These are phyloP conservation scores for Leiothrix lutea DNA, from an alignment of 2,113 vertebrate genomes.

Conservation along the genomic window DNA sequence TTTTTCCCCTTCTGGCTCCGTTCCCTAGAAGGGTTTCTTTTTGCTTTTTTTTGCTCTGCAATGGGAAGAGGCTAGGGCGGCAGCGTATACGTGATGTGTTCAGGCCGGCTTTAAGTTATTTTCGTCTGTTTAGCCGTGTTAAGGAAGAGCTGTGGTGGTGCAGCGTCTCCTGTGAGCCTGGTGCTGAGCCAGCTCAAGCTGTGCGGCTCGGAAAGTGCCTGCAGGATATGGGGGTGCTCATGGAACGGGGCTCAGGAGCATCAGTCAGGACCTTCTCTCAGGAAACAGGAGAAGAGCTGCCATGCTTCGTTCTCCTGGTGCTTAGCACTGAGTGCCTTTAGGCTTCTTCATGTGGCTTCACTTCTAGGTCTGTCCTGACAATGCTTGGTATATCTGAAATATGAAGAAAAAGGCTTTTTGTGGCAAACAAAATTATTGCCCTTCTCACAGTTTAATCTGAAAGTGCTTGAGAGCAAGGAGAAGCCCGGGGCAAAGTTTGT, in stretches of 20 bases:
- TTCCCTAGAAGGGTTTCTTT: neutral
- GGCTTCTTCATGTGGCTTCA: neutral
- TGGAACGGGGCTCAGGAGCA: rapidly evolving
- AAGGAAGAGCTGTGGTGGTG: neutral
- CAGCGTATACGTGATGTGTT: neutral
- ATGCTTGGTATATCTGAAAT: neutral
- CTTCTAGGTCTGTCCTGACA: neutral
- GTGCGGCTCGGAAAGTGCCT: neutral
- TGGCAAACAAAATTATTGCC: neutral
- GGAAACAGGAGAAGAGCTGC: neutral
- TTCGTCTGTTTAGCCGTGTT: rapidly evolving
- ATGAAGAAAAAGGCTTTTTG: neutral
- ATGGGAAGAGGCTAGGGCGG: neutral
- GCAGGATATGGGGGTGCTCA: rapidly evolving
- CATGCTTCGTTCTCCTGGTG: rapidly evolving
- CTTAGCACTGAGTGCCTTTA: neutral
- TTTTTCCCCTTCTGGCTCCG: rapidly evolving
- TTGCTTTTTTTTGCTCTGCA: neutral
- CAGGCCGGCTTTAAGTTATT: neutral
- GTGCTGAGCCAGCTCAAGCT: neutral
- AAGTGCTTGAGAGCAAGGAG: neutral
- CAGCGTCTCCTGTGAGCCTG: neutral
- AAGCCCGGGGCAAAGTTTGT: neutral
- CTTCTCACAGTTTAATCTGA: neutral
- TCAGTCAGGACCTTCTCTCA: neutral